Base-by-base conservation (phyloP, 2,113 vertebrate species). In the Eptesicus fuscus region DNA sequence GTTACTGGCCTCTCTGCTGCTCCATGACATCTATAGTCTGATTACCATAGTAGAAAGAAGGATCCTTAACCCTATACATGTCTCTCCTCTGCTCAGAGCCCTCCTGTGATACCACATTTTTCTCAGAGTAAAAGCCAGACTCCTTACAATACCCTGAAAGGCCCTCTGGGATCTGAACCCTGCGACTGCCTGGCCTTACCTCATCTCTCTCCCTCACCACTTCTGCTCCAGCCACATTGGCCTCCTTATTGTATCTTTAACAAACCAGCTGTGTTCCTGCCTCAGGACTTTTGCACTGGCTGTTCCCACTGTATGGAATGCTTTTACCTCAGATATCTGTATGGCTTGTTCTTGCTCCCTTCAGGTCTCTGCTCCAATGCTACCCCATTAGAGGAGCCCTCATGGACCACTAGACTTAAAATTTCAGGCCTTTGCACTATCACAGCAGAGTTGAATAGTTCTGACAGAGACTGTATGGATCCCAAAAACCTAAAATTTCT, bases 281-380 rank as follows among this genome's bases (percentile, higher is more conserved):
- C 73, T 88, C 78, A 91, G 86, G 78, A 82, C 37, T 61, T 96
- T 92, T 85, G 61, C 18, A 74, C 83, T 56, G 77, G 16, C 44
- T 69, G 4, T 47, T 91, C n/a, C n/a, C 23, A 69, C 35, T 71
- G 70, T 42, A 30, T 59, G 8, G 25, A 74, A 61, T 40, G 23
- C 7, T 61, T 77, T 77, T 82, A 35, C 30, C 35, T 86, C 30
- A 4, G 28, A 51, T n/a, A 73, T 0, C 22, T 70, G 23, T n/a
- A 40, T 7, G 14, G 63, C 65, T 73, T 67, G 8, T 25, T 51
- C 42, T 65, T 2, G 35, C 70, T 56, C 86, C 14, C 17, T 70
- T 79, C 9, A 37, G 44, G 40, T 51, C 70, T 91, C 35, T 70
- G 14, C 73, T 67, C 28, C 16, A 76, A 22, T 42, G 17, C 49